phyloP scores from a whole-genome alignment of 2,797 vertebrate genomes.

The Eulemur coronatus region DNA sequence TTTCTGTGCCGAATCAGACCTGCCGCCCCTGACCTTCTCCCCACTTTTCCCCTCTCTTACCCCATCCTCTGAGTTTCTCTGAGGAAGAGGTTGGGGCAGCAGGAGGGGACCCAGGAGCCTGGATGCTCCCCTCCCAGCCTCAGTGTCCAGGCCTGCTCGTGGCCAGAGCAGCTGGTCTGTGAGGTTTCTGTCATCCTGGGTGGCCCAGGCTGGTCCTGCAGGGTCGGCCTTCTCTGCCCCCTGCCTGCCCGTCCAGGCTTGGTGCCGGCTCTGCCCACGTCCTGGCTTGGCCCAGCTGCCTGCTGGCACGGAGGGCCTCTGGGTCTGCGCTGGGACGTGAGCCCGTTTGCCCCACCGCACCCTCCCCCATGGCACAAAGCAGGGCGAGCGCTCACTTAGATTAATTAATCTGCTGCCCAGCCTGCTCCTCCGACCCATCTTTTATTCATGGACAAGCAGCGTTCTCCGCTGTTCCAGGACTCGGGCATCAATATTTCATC shows the following conservation, averaged over 20 bases:
- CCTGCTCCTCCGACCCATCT: constrained; percentile 81
- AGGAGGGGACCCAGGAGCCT: neutral
- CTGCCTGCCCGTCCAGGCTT: neutral
- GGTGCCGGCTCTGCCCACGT: neutral
- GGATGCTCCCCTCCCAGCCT: neutral
- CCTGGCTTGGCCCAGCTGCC: neutral
- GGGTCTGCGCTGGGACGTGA: neutral
- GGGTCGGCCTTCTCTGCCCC: neutral
- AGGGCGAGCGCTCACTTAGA: constrained; percentile 78
- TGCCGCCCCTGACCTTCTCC: too few relatives aligned
- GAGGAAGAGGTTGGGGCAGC: neutral
- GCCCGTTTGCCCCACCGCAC: neutral
- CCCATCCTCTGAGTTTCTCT: neutral
- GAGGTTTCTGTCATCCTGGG: neutral
- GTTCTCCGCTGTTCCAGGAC: constrained; percentile 78
- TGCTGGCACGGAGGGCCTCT: neutral
- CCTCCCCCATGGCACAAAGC: constrained; percentile 70
- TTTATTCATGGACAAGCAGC: constrained; percentile 84
- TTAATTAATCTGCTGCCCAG: constrained; percentile 86
- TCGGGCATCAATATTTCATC: constrained; percentile 83
- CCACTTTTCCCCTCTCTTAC: neutral
- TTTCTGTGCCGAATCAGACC: neutral
- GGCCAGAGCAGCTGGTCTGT: neutral
- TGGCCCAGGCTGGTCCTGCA: neutral
- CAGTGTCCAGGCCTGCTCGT: neutral